phyloP scores from a whole-genome alignment of 2,113 vertebrate genomes.

The Leptosomus discolor region DNA sequence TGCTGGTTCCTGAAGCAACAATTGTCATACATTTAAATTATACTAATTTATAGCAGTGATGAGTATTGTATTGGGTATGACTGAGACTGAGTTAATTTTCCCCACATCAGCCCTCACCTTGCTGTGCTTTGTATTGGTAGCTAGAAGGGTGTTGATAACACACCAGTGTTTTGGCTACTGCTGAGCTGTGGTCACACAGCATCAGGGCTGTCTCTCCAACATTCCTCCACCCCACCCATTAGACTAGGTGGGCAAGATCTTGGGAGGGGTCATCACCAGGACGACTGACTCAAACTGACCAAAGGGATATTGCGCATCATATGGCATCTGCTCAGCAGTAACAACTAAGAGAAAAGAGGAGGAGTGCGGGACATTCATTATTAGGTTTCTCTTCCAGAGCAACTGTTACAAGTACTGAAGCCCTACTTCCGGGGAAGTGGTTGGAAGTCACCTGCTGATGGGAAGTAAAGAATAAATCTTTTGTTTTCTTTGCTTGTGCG shows the following conservation, averaged over 20 bases:
- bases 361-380: not conserved
- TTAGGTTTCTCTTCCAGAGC: not conserved
- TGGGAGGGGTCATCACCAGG: not conserved
- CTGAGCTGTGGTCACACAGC: not conserved
- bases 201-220: not conserved
- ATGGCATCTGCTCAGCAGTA: not conserved
- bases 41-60: not conserved
- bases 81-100: not conserved
- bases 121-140: not conserved
- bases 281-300: not conserved
- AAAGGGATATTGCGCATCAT: not conserved
- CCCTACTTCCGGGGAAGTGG: not conserved
- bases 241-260: accelerated
- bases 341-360: not conserved
- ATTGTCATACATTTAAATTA: not conserved
- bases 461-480: not conserved
- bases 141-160: not conserved
- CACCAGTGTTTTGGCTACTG: not conserved
- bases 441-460: not conserved
- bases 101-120: not conserved
- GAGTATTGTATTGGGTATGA: not conserved
- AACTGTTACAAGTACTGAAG: not conserved
- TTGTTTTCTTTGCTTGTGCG: not conserved
- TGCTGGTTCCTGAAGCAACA: not conserved
- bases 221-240: not conserved